A percentile compares a stretch with the other conserved stretches of the same genome.
Conservation (phyloP, 1,140 invertebrate genomes). For the Trissolcus basalis region DNA sequence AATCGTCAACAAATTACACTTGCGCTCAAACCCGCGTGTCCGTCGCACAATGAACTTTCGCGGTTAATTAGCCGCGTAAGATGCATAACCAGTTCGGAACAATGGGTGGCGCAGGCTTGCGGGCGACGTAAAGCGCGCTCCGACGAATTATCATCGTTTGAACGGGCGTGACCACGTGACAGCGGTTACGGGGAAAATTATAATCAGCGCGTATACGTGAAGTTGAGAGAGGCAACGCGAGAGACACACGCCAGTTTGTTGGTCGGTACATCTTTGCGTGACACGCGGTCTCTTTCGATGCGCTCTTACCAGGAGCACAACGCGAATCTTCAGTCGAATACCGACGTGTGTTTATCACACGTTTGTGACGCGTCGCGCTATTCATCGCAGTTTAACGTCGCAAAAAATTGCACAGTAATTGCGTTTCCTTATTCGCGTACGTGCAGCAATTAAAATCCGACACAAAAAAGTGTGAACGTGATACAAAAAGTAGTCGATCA, state of each 20-base stretch:
- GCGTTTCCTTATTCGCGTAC: conserved; percentile 4
- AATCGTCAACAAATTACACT: background rate
- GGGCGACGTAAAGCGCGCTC: conserved; percentile 39
- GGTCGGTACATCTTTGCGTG: conserved; percentile 28
- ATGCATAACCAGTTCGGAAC: conserved; percentile 37
- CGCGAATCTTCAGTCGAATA: conserved; percentile 12
- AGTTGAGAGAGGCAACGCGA: conserved; percentile 20
- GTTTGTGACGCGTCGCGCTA: conserved; percentile 5
- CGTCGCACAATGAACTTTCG: conserved; percentile 39
- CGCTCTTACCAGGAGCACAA: background rate
- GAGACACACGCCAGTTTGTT: conserved; percentile 34
- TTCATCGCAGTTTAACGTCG: conserved; percentile 6
- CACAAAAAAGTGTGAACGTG: background rate
- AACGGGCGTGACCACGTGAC: conserved; percentile 54
- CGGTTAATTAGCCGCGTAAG: conserved; percentile 34
- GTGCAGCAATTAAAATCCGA: background rate
- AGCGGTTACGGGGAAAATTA: conserved; percentile 48
- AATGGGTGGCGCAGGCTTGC: conserved; percentile 38
- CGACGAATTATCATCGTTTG: conserved; percentile 45
- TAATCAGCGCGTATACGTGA: conserved; percentile 37
- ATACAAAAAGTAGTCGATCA: background rate
- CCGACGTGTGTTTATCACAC: conserved; percentile 33
- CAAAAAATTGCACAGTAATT: conserved; percentile 20
- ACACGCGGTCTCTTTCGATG: conserved; percentile 1
- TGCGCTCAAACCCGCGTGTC: conserved; percentile 8